phyloP scores from a whole-genome alignment of 2,113 vertebrate genomes.

The Psammodynastes pulverulentus region DNA sequence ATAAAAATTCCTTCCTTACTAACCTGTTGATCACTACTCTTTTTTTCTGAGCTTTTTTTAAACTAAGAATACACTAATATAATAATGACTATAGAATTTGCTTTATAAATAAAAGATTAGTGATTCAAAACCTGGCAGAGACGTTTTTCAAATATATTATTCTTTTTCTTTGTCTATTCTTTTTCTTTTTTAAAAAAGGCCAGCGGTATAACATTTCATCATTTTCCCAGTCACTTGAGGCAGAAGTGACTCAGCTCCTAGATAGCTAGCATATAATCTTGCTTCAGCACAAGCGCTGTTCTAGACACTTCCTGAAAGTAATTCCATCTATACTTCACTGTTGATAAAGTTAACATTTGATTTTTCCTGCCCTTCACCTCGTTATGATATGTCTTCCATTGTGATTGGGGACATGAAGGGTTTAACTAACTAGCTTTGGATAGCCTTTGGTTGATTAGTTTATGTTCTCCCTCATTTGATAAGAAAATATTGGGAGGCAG shows the following conservation, averaged over 20 bases:
- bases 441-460: not conserved
- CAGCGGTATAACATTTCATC: not conserved
- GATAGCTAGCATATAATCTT: not conserved
- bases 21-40: not conserved
- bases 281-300: not conserved
- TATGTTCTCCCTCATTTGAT: not conserved
- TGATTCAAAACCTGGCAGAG: not conserved
- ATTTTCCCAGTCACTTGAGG: not conserved
- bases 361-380: not conserved
- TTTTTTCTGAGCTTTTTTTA: not conserved
- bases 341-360: not conserved
- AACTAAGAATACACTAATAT: not conserved
- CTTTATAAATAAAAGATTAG: not conserved
- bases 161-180: not conserved
- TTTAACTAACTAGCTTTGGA: not conserved
- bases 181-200: not conserved
- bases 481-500: not conserved
- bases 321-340: not conserved
- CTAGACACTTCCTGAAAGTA: not conserved
- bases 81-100: not conserved
- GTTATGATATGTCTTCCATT: not conserved
- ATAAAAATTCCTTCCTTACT: not conserved
- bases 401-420: not conserved
- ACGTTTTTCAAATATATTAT: not conserved
- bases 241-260: not conserved